Evolutionary conservation across 1,140 invertebrate genomes (phyloP).

Genomic region (Neuroterus valhalla): DNA sequence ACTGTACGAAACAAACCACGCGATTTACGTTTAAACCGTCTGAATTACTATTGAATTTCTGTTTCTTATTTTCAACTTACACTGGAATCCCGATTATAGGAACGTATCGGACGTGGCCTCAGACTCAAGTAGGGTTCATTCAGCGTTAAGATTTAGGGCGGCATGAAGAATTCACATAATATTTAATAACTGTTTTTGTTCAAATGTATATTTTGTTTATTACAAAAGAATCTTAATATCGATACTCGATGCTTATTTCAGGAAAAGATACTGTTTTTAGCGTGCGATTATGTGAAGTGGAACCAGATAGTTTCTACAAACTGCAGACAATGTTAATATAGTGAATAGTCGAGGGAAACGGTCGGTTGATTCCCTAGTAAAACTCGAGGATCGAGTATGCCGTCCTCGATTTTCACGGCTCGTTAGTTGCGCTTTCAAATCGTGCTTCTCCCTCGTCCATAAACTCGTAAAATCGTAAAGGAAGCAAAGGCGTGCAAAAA

Average conservation of each 20-base stretch:
- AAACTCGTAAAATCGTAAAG: conserved; percentile 21
- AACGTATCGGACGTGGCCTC: no score
- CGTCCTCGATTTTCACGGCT: conserved; percentile 60
- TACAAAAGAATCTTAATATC: no score
- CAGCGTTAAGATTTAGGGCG: no score
- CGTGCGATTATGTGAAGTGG: neutral
- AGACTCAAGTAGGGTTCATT: no score
- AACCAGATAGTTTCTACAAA: neutral
- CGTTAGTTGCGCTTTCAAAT: conserved; percentile 52
- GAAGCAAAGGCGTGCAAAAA: conserved; percentile 1
- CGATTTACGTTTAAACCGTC: no score
- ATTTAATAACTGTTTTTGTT: no score
- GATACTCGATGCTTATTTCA: neutral
- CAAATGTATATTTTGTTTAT: no score
- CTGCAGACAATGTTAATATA: neutral
- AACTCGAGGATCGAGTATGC: conserved; percentile 43
- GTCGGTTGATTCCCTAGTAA: conserved; percentile 37
- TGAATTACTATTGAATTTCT: no score
- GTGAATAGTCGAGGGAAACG: neutral
- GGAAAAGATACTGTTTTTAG: neutral
- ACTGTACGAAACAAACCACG: no score
- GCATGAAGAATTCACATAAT: no score
- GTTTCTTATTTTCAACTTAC: no score
- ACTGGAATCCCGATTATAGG: no score
- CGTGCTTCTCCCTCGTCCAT: conserved; percentile 21